phyloP scores from a whole-genome alignment of 2,797 vertebrate genomes.

The Acipenser ruthenus region DNA sequence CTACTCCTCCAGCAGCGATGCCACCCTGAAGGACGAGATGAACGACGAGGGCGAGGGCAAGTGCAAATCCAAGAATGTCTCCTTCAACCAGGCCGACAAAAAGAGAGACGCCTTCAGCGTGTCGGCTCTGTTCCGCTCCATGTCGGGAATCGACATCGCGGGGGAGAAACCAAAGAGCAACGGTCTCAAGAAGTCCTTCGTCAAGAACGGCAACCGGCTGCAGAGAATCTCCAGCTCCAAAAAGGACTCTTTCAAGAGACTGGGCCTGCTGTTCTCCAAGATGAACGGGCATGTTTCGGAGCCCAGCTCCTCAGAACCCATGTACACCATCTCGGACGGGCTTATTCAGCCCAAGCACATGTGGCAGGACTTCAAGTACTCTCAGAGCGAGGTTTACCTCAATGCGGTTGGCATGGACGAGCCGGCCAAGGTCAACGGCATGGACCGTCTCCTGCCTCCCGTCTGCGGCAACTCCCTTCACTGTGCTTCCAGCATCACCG shows the following conservation, averaged over 20 bases:
- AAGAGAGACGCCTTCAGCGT: conserved; percentile 62
- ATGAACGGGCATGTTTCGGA: conserved; percentile 74
- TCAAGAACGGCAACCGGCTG: conserved; percentile 60
- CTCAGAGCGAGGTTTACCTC: conserved; percentile 78
- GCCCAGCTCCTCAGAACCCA: conserved; percentile 61
- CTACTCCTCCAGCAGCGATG: conserved; percentile 81
- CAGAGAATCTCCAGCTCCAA: conserved; percentile 70
- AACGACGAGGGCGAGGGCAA: conserved; percentile 61
- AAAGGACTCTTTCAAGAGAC: conserved; percentile 81
- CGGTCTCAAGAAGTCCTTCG: conserved; percentile 67
- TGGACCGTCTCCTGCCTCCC: conserved; percentile 69
- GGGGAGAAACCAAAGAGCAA: conserved; percentile 85
- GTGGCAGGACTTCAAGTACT: conserved; percentile 74
- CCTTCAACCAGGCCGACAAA: conserved; percentile 58
- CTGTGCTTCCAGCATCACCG: conserved; percentile 88
- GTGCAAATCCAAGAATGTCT: conserved; percentile 70
- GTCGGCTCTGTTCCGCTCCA: conserved; percentile 76
- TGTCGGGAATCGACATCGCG: conserved; percentile 62
- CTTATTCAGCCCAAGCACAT: conserved; percentile 74
- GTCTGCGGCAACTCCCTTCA: conserved; percentile 84
- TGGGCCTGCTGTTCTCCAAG: conserved; percentile 84
- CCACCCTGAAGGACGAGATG: conserved; percentile 67
- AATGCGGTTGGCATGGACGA: conserved; percentile 71
- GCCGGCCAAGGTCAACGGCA: conserved; percentile 55
- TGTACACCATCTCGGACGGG: conserved; percentile 87